phyloP scores from a whole-genome alignment of 2,888 invertebrate genomes.

The Rhamnusium bicolor region DNA sequence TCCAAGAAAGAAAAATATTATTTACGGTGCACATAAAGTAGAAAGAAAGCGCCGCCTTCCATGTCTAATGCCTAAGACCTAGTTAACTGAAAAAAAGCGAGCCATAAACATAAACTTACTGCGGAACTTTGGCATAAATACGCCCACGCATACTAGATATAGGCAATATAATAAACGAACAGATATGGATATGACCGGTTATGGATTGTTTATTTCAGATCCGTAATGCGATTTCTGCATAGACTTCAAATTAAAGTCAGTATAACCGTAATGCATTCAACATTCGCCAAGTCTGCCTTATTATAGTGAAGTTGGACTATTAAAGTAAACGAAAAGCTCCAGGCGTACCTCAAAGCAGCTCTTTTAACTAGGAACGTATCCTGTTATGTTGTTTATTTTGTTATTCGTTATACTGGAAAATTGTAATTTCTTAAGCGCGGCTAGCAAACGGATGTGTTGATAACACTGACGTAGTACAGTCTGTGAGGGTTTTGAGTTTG shows the following conservation, averaged over 20 bases:
- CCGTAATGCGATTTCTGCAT: not conserved
- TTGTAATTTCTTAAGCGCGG: not conserved
- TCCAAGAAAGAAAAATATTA: not conserved
- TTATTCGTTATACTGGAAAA: not conserved
- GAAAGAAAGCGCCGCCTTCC: conserved; percentile 5
- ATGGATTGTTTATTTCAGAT: conserved; percentile 4
- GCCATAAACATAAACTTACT: not conserved
- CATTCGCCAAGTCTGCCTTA: not conserved
- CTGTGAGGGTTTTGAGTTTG: too few species aligned
- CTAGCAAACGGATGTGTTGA: not conserved
- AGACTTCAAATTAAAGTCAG: not conserved
- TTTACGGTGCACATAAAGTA: not conserved
- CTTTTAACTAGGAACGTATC: not conserved
- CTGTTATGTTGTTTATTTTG: not conserved
- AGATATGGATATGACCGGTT: not conserved
- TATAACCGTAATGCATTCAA: not conserved
- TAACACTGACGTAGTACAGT: not conserved
- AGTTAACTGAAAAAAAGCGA: conserved; percentile 3
- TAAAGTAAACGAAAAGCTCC: not conserved
- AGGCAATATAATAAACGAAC: not conserved
- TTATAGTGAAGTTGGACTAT: not conserved
- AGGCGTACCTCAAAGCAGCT: not conserved
- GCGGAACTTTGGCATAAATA: conserved; percentile 3
- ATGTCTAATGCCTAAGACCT: not conserved
- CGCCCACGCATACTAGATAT: not conserved